Evolutionary conservation across 2,113 vertebrate species (phyloP).

Genomic region (Bothrops jararaca): DNA sequence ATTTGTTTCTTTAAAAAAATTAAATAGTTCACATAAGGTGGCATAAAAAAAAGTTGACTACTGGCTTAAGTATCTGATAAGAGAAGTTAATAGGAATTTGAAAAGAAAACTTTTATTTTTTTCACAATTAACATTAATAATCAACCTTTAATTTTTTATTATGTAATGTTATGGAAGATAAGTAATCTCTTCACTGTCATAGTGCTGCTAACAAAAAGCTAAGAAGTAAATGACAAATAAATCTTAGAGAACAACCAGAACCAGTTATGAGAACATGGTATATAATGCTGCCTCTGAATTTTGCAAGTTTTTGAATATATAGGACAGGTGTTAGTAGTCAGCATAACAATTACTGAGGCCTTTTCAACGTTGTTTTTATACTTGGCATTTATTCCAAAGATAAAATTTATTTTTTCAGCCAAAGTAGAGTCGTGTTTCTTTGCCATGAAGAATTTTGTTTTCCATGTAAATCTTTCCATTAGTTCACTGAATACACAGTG

Average conservation of each 20-base stretch:
- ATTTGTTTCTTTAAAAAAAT: too few species aligned
- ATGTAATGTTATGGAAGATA: neutral
- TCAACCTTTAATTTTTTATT: neutral
- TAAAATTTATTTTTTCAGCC: neutral
- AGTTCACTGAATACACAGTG: neutral
- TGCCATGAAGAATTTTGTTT: neutral
- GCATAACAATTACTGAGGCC: neutral
- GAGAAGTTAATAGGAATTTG: neutral
- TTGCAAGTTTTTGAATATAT: neutral
- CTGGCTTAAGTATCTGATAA: neutral
- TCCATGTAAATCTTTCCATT: slow-evolving; percentile 4
- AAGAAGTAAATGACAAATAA: neutral
- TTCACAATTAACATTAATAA: neutral
- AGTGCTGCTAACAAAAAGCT: neutral
- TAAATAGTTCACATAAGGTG: too few species aligned
- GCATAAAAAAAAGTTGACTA: neutral
- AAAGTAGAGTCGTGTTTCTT: neutral
- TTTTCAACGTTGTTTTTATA: neutral
- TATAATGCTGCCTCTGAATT: neutral
- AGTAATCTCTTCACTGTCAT: neutral
- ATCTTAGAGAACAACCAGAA: neutral
- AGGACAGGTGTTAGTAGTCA: neutral
- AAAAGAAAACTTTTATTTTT: neutral
- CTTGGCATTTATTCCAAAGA: accelerated
- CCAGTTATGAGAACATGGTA: neutral